phyloP scores from a whole-genome alignment of 1,140 invertebrate species.

The Nebria ingens region DNA sequence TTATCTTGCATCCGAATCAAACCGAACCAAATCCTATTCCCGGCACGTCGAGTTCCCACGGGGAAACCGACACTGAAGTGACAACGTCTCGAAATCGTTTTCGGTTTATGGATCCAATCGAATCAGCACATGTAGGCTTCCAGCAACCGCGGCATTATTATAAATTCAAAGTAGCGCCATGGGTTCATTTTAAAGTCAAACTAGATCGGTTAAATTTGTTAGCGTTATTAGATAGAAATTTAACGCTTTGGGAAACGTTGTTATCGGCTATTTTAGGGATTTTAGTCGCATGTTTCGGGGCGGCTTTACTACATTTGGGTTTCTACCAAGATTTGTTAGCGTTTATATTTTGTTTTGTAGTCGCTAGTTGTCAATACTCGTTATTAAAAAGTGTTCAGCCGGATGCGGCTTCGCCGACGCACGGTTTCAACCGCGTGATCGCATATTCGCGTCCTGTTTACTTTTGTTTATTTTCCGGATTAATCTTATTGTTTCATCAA shows the following conservation, averaged over 20 bases:
- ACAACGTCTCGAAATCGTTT: conserved; percentile 19
- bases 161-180: conserved; percentile 68
- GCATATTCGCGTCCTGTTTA: conserved; percentile 91
- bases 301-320: conserved; percentile 68
- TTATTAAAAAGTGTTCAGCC: conserved; percentile 97
- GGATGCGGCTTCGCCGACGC: conserved; percentile 94
- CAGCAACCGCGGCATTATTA: conserved; percentile 47
- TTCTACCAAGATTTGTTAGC: conserved; percentile 89
- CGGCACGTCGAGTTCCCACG: conserved; percentile 3
- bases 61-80: conserved; percentile 16
- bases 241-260: conserved; percentile 74
- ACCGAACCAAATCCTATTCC: neutral
- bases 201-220: conserved; percentile 88
- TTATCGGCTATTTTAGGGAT: conserved; percentile 76
- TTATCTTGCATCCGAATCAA: neutral
- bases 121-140: conserved; percentile 29
- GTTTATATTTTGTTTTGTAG: conserved; percentile 93
- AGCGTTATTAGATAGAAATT: conserved; percentile 86
- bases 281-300: conserved; percentile 76
- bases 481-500: conserved; percentile 60
- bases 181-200: conserved; percentile 60
- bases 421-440: conserved; percentile 95
- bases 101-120: conserved; percentile 27
- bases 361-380: conserved; percentile 95
- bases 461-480: conserved; percentile 75